Conservation (phyloP, 2,113 vertebrate species). For the Cyanoramphus novaezelandiae region DNA sequence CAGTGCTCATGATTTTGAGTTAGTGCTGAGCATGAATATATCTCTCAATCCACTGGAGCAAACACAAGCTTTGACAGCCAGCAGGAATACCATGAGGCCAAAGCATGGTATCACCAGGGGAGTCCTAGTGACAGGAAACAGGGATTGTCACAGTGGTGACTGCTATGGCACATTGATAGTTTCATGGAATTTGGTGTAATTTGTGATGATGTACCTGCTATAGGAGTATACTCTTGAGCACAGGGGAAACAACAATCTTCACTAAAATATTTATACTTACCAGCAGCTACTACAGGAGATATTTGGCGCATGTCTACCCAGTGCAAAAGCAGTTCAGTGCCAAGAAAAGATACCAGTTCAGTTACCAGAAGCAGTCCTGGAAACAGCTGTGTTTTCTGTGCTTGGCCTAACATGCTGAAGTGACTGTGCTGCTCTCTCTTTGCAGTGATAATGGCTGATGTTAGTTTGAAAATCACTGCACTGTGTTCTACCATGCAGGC, state of each 20-base stretch:
- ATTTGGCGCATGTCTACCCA: not conserved
- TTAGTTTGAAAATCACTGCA: not conserved
- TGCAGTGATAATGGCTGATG: not conserved
- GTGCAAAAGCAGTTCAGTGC: not conserved
- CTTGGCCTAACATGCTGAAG: not conserved
- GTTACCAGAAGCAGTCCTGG: not conserved
- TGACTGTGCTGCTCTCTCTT: not conserved
- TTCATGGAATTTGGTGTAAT: not conserved
- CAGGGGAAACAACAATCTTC: not conserved
- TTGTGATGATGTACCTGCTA: not conserved
- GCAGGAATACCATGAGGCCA: not conserved
- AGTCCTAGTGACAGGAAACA: not conserved
- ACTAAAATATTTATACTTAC: not conserved
- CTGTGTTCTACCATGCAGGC: fast-evolving
- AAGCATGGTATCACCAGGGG: fast-evolving
- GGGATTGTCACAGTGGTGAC: not conserved
- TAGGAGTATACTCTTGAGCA: not conserved
- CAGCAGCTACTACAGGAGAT: not conserved
- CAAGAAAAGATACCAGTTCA: not conserved
- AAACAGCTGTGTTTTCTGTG: not conserved
- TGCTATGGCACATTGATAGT: fast-evolving
- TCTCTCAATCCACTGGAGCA: not conserved
- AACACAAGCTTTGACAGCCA: not conserved
- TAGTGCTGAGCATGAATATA: not conserved
- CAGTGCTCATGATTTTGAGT: fast-evolving